Evolutionary conservation across 2,888 invertebrate genomes (phyloP), one percentile per base, ranked within the genome.

Genomic region (Tuta absoluta): DNA sequence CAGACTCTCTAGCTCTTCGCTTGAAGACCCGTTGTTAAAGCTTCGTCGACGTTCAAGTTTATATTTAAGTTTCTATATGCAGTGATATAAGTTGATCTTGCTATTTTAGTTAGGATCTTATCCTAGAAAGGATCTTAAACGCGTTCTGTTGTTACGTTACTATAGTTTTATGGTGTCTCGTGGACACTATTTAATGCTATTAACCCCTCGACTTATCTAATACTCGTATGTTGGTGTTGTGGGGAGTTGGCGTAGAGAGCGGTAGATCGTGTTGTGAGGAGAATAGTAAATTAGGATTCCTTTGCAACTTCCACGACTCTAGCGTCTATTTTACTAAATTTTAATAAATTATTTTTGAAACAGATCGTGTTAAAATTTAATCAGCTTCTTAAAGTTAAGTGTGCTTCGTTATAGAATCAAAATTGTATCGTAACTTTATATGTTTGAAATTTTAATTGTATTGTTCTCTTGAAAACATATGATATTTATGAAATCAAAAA

Each of bases 301-400:
- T 74, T 78, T 76, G 77, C 76, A 63, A 74, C 70, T 76, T 76
- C 73, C 72, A 76, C 49, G 28, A 69, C 68, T 66, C 69, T 68
- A 67, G 63, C 67, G 68, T 71, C 65, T 53, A 62, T 19, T 45
- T 58, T 61, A 61, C 21, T 58, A 45, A 51, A 19, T 33, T 60
- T 19, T 17, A 48, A 38, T 63, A 48, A 28, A 59, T 60, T 56
- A 49, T 49, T 63, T 59, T 66, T 38, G 11, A 60, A 58, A 56
- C 17, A 49, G 33, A 33, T 45, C 24, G 38, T 28, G 21, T 59
- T 38, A 19, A 58, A 63, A 61, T 24, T 17, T 45, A 63, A 63
- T 66, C 66, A 59, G 66, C 66, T 66, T 66, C 63, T 62, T 63
- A 49, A 49, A 61, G 58, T 61, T 66, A 51, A n/a, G 63, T 63